Base-by-base conservation (phyloP, 37 sponge, comb jelly and placozoan genomes). In the Tethya wilhelma region DNA sequence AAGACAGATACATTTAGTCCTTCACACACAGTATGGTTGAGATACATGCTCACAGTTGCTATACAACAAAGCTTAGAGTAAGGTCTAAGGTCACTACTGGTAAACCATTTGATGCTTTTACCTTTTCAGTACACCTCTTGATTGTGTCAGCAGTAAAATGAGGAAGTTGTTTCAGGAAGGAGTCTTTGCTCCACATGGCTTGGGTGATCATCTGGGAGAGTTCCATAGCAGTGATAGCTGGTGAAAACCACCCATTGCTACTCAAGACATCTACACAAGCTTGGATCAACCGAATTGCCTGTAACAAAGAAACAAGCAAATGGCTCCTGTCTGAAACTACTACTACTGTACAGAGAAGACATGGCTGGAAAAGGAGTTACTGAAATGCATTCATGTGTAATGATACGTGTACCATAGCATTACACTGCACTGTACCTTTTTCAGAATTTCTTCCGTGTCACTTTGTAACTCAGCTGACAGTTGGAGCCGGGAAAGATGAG, bases 241-340 rank as follows among this genome's bases (percentile, higher is more conserved):
- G 99, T 33, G 75, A 77, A 38, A 98, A 83, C 99, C 99, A 98
- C 12, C 99, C 93, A 74, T 84, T 96, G 59, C 99, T 98, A 69
- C 97, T 96, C 36, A 98, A 74, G 28, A 98, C 99, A 78, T 98
- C 99, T 44, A 98, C 99, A 92, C 99, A 96, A 8, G 97, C 97
- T 74, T 96, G 95, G 42, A 94, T 88, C 37, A 98, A 90, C 17
- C 91, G 88, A 64, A 92, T 82, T 1, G 87, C 96, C 96, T 96
- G n/a, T n/a, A n/a, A n/a, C n/a, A n/a, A n/a, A n/a, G n/a, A n/a
- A n/a, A n/a, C n/a, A n/a, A n/a, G n/a, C n/a, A n/a, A n/a, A n/a
- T n/a, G n/a, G n/a, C n/a, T n/a, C n/a, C n/a, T n/a, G n/a, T n/a
- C n/a, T n/a, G n/a, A n/a, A n/a, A n/a, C n/a, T n/a, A n/a, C n/a